Conservation (phyloP, 1,140 invertebrate species). For the Sinella curviseta region DNA sequence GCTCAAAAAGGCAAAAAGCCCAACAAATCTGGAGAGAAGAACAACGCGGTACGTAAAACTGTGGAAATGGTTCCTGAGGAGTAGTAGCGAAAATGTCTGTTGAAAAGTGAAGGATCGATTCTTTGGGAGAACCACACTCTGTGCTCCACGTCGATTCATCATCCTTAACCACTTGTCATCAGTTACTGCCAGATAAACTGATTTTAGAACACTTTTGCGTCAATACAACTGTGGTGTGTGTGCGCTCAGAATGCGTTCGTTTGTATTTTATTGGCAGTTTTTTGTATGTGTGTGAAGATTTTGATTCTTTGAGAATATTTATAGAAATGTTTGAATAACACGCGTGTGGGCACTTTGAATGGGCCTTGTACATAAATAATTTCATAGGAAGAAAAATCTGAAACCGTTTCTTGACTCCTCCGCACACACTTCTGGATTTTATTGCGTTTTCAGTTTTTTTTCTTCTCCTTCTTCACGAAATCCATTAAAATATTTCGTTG, state of each 20-base stretch:
- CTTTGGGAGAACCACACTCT: constrained; percentile 7
- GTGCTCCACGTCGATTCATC: constrained; percentile 26
- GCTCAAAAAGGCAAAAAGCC: not conserved
- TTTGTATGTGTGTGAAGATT: not conserved
- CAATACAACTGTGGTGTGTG: not conserved
- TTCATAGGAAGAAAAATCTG: too few species aligned
- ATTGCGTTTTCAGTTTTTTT: not conserved
- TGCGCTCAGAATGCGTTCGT: not conserved
- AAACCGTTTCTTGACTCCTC: too few species aligned
- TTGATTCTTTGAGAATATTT: too few species aligned
- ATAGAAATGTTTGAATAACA: too few species aligned
- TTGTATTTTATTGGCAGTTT: not conserved
- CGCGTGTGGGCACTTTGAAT: too few species aligned
- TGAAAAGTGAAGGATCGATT: constrained; percentile 10
- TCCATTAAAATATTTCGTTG: not conserved
- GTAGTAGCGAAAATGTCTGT: not conserved
- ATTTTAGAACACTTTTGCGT: constrained; percentile 7
- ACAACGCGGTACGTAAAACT: too few species aligned
- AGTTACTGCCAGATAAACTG: constrained; percentile 27
- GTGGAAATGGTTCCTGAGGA: too few species aligned
- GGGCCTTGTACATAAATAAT: too few species aligned
- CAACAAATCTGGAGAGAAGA: too few species aligned
- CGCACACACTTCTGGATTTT: constrained; percentile 10
- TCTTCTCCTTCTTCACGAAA: too few species aligned
- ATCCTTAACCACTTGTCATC: constrained; percentile 27